Conservation (phyloP, 2,888 invertebrate species). For the Cistogaster globosa region DNA sequence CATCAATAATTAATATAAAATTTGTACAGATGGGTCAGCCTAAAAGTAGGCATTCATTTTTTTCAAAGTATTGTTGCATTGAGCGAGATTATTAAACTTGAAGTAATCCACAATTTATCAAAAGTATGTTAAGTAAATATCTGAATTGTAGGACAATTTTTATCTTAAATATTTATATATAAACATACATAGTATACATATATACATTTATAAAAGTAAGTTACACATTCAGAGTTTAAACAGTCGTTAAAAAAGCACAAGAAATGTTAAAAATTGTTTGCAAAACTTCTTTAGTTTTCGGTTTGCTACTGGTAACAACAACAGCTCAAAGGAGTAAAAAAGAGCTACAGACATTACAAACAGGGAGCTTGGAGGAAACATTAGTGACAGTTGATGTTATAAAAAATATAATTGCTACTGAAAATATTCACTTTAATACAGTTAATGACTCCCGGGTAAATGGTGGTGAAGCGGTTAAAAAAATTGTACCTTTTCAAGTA, state of each 20-base stretch:
- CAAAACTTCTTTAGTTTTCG: not conserved
- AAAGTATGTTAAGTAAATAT: constrained; percentile 27
- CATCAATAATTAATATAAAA: too few relatives aligned
- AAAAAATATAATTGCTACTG: too few relatives aligned
- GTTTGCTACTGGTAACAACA: not conserved
- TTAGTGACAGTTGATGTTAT: not conserved
- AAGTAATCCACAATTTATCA: not conserved
- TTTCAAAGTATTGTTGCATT: too few relatives aligned
- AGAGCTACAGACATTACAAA: not conserved
- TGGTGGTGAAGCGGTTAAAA: constrained; percentile 75
- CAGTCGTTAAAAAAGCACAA: not conserved
- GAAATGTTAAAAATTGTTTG: constrained; percentile 11
- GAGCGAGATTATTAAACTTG: not conserved
- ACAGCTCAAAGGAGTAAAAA: not conserved
- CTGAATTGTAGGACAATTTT: not conserved
- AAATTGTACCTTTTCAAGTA: constrained; percentile 81
- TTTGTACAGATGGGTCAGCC: too few relatives aligned
- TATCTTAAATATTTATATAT: constrained; percentile 9
- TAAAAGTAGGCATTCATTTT: too few relatives aligned
- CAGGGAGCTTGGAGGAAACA: too few relatives aligned
- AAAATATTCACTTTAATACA: too few relatives aligned
- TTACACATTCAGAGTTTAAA: not conserved
- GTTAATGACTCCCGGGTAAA: constrained; percentile 74
- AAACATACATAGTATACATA: not conserved
- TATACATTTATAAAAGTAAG: constrained; percentile 13